A percentile compares a stretch with the other conserved stretches of the same genome.
Conservation (phyloP, 2,113 vertebrate genomes). For the Tonatia bakeri region DNA sequence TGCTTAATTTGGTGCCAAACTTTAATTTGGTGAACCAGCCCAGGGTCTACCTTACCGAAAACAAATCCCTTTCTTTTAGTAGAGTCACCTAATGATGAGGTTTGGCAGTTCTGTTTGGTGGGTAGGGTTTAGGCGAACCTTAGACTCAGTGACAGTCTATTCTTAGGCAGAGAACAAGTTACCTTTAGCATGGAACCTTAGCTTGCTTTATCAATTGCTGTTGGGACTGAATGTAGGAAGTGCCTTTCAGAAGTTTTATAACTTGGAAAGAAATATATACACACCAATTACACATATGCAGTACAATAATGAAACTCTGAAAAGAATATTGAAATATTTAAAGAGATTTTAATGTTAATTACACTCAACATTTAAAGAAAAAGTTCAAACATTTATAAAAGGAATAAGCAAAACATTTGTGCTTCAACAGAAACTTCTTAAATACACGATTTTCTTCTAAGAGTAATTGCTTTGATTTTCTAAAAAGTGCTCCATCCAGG, state of each 20-base stretch:
- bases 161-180: background rate
- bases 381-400: background rate
- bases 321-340: background rate
- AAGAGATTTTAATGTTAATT: slow-evolving; percentile 42
- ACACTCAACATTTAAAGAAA: background rate
- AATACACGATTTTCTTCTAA: background rate
- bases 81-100: background rate
- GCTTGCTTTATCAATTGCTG: background rate
- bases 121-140: background rate
- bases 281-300: background rate
- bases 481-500: background rate
- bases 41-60: background rate
- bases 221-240: background rate
- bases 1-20: background rate
- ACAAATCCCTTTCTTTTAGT: background rate
- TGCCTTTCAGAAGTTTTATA: background rate
- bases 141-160: background rate
- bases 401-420: background rate
- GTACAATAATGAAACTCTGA: background rate
- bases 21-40: background rate
- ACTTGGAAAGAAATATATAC: background rate
- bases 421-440: background rate
- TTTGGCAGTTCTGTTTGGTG: background rate
- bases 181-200: background rate
- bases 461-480: background rate